A percentile compares a stretch with the other conserved stretches of the same genome.
Conservation (phyloP, 2,113 vertebrate species). For the Nestor notabilis region DNA sequence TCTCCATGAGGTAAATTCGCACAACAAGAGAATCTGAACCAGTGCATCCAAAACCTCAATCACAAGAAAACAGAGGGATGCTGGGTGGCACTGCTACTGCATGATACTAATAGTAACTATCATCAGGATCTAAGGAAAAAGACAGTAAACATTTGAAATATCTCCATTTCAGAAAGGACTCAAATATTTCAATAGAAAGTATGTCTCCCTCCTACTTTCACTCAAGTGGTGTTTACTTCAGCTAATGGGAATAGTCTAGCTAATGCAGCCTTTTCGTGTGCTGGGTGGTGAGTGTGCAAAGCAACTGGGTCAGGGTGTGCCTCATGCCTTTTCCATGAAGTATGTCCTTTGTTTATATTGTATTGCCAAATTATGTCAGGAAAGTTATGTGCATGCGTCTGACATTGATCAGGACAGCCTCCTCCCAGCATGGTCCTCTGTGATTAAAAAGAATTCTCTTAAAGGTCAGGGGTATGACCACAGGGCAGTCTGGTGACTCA, state of each 20-base stretch:
- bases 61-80: background rate
- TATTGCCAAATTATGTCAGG: conserved; percentile 28
- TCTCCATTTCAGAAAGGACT: background rate
- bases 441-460: background rate
- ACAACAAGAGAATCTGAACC: background rate
- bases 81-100: background rate
- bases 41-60: background rate
- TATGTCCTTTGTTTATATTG: background rate
- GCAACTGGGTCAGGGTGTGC: conserved; percentile 17
- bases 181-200: background rate
- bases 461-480: background rate
- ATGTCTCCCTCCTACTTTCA: background rate
- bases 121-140: background rate
- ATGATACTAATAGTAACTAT: background rate
- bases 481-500: background rate
- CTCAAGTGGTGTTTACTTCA: conserved; percentile 31
- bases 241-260: conserved; percentile 13
- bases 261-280: background rate
- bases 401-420: background rate
- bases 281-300: background rate
- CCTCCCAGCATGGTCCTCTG: background rate
- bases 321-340: conserved; percentile 43
- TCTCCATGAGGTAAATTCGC: background rate
- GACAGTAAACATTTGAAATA: background rate
- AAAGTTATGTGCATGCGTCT: background rate